phyloP scores from a whole-genome alignment of 1,140 invertebrate genomes.

The Acyrthosiphon pisum region DNA sequence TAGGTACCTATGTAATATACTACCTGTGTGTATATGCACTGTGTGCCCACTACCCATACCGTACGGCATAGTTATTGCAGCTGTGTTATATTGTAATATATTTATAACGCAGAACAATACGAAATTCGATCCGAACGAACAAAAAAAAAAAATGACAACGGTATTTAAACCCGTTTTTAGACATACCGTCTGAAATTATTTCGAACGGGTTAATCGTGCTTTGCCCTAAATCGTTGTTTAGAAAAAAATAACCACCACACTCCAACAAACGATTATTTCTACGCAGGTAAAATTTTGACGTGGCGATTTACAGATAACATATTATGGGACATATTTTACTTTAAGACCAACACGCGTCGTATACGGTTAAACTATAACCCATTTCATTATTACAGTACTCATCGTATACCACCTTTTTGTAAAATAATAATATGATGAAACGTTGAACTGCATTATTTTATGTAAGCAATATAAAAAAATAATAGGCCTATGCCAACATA shows the following conservation, averaged over 20 bases:
- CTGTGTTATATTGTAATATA: background rate
- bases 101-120: background rate
- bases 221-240: background rate
- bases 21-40: background rate
- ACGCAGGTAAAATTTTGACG: background rate
- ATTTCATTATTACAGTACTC: background rate
- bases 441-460: too few relatives aligned
- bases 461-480: too few relatives aligned
- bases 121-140: background rate
- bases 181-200: background rate
- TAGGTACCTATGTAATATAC: background rate
- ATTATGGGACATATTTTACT: background rate
- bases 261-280: background rate
- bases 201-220: background rate
- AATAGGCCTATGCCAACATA: too few relatives aligned
- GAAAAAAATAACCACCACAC: background rate
- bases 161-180: conserved; percentile 29
- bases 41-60: background rate
- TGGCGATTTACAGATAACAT: background rate
- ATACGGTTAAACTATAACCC: background rate
- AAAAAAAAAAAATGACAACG: background rate
- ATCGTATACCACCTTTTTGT: background rate
- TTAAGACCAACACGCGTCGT: background rate
- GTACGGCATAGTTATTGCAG: background rate
- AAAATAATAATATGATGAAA: background rate